Conservation (phyloP, 2,888 invertebrate genomes). For the Alentia gelatinosa region DNA sequence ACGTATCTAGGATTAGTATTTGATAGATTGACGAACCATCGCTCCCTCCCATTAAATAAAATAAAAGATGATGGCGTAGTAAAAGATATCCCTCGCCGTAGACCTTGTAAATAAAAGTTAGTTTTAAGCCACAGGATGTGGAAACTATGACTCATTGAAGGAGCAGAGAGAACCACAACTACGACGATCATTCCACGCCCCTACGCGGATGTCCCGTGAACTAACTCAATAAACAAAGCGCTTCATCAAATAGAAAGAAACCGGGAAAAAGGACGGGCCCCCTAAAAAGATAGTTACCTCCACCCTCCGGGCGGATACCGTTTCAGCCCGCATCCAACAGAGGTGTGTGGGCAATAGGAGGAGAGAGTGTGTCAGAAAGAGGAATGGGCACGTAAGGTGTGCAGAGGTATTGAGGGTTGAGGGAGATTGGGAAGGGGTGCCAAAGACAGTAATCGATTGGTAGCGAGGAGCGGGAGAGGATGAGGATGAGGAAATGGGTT, state of each 20-base stretch:
- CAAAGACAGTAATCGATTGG: background rate
- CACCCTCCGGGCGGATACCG: too few species aligned
- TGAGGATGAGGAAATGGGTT: background rate
- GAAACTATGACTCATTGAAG: background rate
- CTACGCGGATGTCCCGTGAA: background rate
- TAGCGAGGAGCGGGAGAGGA: background rate
- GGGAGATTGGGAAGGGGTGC: background rate
- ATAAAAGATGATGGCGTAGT: too few species aligned
- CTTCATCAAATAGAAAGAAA: background rate
- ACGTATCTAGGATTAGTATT: too few species aligned
- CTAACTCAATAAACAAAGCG: constrained; percentile 11
- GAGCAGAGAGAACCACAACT: background rate
- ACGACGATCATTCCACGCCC: background rate
- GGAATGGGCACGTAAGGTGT: too few species aligned
- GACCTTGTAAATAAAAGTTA: background rate
- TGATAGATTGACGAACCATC: too few species aligned
- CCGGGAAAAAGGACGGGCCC: background rate
- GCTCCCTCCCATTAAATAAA: too few species aligned
- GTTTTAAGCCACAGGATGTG: background rate
- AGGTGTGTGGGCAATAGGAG: too few species aligned
- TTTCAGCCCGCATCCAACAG: too few species aligned
- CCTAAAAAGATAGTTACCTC: too few species aligned
- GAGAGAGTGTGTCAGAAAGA: too few species aligned
- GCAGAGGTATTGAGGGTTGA: background rate
- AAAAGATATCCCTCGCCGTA: too few species aligned